Evolutionary conservation across 2,888 invertebrate species (phyloP), one percentile per base, ranked within the genome.

Genomic region (Aromia moschata): DNA sequence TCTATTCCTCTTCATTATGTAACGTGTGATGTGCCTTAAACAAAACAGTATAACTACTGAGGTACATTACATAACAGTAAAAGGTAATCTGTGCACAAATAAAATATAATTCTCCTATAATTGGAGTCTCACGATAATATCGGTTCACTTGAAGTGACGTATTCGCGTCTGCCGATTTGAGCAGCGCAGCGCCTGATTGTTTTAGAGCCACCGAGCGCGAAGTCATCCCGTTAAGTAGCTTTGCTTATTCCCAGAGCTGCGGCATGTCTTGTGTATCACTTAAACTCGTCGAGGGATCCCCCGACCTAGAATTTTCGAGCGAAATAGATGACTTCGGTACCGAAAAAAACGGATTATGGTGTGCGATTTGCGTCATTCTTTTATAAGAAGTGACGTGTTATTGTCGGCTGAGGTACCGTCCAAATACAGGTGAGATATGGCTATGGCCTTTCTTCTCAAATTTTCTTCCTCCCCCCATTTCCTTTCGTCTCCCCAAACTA

Each of bases 91-190:
- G n/a, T n/a, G n/a, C n/a, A n/a, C n/a, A n/a, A 25, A 25, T 25
- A 37, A 14, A 37, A 37, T 14, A 37, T 5, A 37, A 14, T 25
- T 7, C 7, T 25, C 25, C n/a, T n/a, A n/a, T n/a, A n/a, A n/a
- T n/a, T 40, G 30, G 16, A 33, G 15, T 15, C 18, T 18, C 43
- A 20, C 12, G 20, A 20, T 52, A 41, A 18, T 30, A 33, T 31
- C 25, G 25, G 4, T 44, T 53, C 36, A 37, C 9, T 37, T 49
- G 37, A 49, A 41, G 1, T 18, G 33, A 44, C 33, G 15, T 36
- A 44, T 16, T 49, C 49, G 47, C 20, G 40, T 14, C 56, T 58
- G 58, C 41, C 61, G 61, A 61, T 64, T 61, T 58, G 64, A 44
- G 44, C 46, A 37, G 52, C 45, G n/a, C n/a, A n/a, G n/a, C n/a